Conservation (phyloP, 2,113 vertebrate genomes). For the Cebidichthys violaceus region DNA sequence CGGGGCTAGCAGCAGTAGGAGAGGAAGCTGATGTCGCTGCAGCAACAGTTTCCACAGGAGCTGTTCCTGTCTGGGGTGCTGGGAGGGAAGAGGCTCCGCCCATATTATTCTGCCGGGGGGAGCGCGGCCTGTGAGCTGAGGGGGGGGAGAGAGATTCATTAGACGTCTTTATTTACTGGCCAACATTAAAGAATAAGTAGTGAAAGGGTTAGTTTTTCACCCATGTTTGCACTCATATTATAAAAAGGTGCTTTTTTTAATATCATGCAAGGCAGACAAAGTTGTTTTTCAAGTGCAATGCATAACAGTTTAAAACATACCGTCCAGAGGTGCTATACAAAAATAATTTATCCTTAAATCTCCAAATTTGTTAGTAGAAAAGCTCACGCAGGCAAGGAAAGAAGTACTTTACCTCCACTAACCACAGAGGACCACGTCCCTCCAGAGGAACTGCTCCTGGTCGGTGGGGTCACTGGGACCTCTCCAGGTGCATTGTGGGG, state of each 20-base stretch:
- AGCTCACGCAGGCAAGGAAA: no score
- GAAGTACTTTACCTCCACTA: constrained; percentile 90
- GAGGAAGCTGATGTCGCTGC: constrained; percentile 89
- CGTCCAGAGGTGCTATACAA: not conserved
- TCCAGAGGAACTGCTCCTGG: constrained; percentile 92
- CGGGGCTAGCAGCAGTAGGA: constrained; percentile 92
- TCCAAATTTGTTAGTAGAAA: no score
- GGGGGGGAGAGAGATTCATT: constrained; percentile 45
- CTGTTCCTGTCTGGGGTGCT: constrained; percentile 90
- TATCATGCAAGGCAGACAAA: not conserved
- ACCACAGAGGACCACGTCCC: constrained; percentile 99
- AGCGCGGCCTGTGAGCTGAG: constrained; percentile 95
- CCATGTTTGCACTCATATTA: not conserved
- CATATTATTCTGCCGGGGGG: constrained; percentile 92
- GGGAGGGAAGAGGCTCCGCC: constrained; percentile 86
- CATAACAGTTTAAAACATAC: not conserved
- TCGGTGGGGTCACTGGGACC: constrained; percentile 83
- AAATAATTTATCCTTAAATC: no score
- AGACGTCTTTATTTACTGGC: not conserved
- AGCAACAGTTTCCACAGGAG: constrained; percentile 87
- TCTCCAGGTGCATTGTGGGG: constrained; percentile 92
- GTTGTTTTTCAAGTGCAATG: no score
- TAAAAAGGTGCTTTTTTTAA: not conserved
- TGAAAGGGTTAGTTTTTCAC: not conserved
- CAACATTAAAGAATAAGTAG: not conserved